Percentiles rank a stretch among this genome's conserved stretches.
phyloP scores from a whole-genome alignment of 2,113 vertebrate species.

The Struthidea cinerea region DNA sequence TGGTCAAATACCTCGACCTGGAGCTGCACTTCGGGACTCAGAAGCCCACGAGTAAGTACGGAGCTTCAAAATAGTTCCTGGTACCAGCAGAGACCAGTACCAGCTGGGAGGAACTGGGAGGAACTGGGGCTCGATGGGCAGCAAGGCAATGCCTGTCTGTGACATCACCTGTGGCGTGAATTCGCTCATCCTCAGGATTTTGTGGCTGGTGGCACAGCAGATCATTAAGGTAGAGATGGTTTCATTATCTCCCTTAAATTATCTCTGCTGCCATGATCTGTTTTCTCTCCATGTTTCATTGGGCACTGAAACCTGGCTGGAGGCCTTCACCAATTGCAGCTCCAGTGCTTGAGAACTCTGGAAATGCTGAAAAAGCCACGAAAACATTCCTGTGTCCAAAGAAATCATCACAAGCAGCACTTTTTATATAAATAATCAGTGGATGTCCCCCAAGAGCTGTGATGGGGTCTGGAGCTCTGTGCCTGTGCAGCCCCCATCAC shows the following conservation, averaged over 20 bases:
- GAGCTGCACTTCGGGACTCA: constrained; percentile 97
- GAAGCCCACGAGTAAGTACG: constrained; percentile 84
- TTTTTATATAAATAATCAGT: accelerated
- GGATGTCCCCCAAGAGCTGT: accelerated
- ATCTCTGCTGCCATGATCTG: neutral
- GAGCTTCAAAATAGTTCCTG: neutral
- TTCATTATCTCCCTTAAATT: neutral
- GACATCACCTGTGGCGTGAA: neutral
- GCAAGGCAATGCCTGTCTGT: neutral
- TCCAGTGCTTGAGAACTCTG: neutral
- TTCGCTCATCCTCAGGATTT: neutral
- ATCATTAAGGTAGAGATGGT: neutral
- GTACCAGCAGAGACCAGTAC: neutral
- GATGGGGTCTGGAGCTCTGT: neutral
- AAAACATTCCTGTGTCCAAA: neutral
- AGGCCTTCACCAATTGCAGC: neutral
- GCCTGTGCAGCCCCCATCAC: neutral
- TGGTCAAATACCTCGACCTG: constrained; percentile 98
- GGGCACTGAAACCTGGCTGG: neutral
- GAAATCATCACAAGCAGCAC: neutral
- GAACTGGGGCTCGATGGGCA: neutral
- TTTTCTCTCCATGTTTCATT: neutral
- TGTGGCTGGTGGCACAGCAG: neutral
- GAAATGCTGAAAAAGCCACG: neutral
- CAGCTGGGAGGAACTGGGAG: neutral